Base-by-base conservation (phyloP, 2,797 vertebrate species). In the Crocodylus rhombifer region DNA sequence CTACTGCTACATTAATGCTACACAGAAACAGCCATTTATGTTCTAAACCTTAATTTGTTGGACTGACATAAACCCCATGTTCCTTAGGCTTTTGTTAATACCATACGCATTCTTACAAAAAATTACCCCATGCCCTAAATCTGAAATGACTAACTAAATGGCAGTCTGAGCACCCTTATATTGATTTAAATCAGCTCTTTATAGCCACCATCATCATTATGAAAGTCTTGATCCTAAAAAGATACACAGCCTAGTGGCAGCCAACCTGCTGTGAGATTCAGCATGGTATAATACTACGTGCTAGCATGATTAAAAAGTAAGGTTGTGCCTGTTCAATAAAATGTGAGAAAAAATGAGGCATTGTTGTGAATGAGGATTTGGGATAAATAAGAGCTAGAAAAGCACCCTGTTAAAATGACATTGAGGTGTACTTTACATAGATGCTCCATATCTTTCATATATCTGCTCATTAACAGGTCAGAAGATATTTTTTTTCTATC, bases 341-440 rank as follows among this genome's bases (percentile, higher is more conserved):
- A 57, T 76, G 55, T 87, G 77, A 55, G 94, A 78, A 91, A 89
- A 93, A 95, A 95, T 88, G 92, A 90, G 76, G 63, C 82, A 91
- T 91, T 95, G 94, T 94, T 94, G 93, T 67, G 91, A 95, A 76
- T 67, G 87, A 58, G 88, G 76, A 93, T 96, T 94, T 96, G 63
- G 88, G 93, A 84, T 94, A 92, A 91, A 95, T 75, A 94, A 80
- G 28, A 26, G 69, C 30, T 55, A 86, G 89, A 82, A 92, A 84
- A 92, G 67, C 88, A 87, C 73, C 64, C 73, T 93, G 77, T 90
- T 95, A 91, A 93, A 96, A 92, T 88, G 55, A 80, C 67, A 18
- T 73, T 88, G 84, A 56, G 79, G 67, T 62, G 88, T 90, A 67
- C 89, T 80, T 6, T 62, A 56, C 85, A 90, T 85, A 15, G 83